Evolutionary conservation across 2,797 vertebrate genomes (phyloP).

Genomic region (Mormyrops attenuatus): DNA sequence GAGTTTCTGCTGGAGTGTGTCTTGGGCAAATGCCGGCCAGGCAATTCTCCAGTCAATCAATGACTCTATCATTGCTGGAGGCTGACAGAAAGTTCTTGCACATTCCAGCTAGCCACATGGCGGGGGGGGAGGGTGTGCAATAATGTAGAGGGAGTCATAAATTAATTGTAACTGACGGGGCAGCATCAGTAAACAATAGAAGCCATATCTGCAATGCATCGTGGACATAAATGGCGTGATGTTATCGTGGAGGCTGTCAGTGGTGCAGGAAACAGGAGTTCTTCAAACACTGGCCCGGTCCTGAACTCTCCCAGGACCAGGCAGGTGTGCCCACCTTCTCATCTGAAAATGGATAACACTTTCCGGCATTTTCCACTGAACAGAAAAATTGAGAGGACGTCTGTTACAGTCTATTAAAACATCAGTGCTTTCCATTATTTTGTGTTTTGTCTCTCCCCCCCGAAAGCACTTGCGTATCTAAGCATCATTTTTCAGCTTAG

Average conservation of each 20-base stretch:
- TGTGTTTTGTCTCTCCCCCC: background rate
- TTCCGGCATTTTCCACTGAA: background rate
- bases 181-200: slow-evolving; percentile 20
- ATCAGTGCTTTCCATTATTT: background rate
- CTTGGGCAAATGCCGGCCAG: background rate
- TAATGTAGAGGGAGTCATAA: slow-evolving; percentile 23
- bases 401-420: background rate
- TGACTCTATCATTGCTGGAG: background rate
- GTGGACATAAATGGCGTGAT: background rate
- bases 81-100: background rate
- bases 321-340: background rate
- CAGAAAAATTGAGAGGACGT: background rate
- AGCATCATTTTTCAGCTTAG: background rate
- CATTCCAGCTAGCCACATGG: background rate
- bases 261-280: background rate
- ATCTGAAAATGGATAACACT: background rate
- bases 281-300: background rate
- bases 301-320: background rate
- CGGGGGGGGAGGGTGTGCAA: background rate
- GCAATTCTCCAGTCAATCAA: background rate
- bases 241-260: slow-evolving; percentile 42
- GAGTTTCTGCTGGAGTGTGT: background rate
- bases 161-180: slow-evolving; percentile 45
- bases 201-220: background rate
- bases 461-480: background rate